These are phyloP conservation scores for Dendrolimus kikuchii DNA, from an alignment of 1,140 invertebrate species.

Conservation along the genomic window DNA sequence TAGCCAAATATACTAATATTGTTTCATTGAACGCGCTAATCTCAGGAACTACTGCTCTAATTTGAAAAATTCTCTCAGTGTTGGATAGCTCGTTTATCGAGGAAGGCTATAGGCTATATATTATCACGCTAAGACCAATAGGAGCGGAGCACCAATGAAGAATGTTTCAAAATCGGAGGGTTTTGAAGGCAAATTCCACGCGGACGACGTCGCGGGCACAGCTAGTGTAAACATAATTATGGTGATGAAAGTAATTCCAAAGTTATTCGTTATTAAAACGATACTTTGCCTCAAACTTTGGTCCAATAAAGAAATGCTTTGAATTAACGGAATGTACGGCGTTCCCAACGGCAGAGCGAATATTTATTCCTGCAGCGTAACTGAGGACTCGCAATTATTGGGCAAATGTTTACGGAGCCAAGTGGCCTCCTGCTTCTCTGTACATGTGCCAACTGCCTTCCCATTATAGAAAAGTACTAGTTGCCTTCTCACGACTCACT, in stretches of 20 bases:
- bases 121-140: no score
- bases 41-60: no score
- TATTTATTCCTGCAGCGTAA: constrained; percentile 62
- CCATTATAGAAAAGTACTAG: constrained; percentile 50
- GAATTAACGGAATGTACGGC: constrained; percentile 48
- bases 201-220: no score
- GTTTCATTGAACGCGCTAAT: no score
- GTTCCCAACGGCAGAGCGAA: constrained; percentile 38
- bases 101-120: no score
- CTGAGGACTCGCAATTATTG: constrained; percentile 63
- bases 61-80: no score
- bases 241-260: neutral
- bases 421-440: constrained; percentile 37
- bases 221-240: no score
- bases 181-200: no score
- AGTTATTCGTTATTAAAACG: constrained; percentile 54
- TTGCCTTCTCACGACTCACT: constrained; percentile 37
- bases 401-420: constrained; percentile 56
- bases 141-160: no score
- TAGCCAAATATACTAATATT: no score
- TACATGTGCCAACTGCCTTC: constrained; percentile 42
- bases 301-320: constrained; percentile 60
- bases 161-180: no score
- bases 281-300: constrained; percentile 38
- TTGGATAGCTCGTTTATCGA: no score